A percentile compares a stretch with the other conserved stretches of the same genome.
Conservation (phyloP, 2,888 invertebrate genomes). For the Cheilosia urbana region DNA sequence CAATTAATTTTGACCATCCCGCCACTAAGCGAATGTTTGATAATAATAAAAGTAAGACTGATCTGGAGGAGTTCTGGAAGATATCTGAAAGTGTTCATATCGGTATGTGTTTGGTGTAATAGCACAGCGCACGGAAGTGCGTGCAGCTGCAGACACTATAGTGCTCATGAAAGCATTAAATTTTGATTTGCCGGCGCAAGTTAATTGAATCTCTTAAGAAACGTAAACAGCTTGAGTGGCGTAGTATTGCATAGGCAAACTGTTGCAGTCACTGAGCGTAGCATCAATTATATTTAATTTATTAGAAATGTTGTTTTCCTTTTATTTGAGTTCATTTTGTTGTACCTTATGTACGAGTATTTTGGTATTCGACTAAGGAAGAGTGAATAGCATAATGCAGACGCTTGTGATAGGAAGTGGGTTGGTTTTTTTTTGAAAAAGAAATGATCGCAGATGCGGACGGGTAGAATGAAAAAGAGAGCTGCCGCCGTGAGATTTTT, state of each 20-base stretch:
- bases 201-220: slow-evolving; percentile 13
- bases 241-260: background rate
- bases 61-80: slow-evolving; percentile 11
- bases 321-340: slow-evolving; percentile 35
- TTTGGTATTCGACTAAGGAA: background rate
- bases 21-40: background rate
- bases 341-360: slow-evolving; percentile 28
- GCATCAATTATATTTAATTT: slow-evolving; percentile 57
- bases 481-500: too few relatives aligned
- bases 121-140: slow-evolving; percentile 33
- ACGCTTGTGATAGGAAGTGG: too few relatives aligned
- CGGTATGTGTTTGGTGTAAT: background rate
- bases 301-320: slow-evolving; percentile 53
- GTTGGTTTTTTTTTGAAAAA: too few relatives aligned
- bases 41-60: background rate
- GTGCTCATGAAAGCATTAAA: slow-evolving; percentile 57
- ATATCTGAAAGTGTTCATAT: background rate
- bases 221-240: slow-evolving; percentile 8
- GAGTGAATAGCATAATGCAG: too few relatives aligned
- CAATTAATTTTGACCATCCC: background rate
- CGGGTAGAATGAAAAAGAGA: too few relatives aligned
- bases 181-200: slow-evolving; percentile 21
- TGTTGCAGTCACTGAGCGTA: slow-evolving; percentile 31
- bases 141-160: slow-evolving; percentile 11
- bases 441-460: too few relatives aligned